Evolutionary conservation across 2,888 invertebrate species (phyloP).

Genomic region (Taenaris catops): DNA sequence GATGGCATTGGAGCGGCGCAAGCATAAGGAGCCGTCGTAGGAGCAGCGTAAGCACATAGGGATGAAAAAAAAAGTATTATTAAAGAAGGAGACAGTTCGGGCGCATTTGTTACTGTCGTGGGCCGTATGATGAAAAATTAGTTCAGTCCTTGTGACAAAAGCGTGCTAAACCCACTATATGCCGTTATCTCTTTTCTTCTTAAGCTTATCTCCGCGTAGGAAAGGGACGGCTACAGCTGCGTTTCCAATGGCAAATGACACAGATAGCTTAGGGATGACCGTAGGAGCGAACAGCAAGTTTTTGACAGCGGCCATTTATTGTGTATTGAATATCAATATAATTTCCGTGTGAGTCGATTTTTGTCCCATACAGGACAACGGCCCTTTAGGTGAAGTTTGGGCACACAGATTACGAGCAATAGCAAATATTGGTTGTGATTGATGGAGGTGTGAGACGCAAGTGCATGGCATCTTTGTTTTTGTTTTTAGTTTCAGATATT

Average conservation of each 20-base stretch:
- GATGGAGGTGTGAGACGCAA: constrained; percentile 51
- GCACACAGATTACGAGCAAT: constrained; percentile 72
- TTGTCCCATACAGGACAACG: constrained; percentile 64
- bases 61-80: constrained; percentile 79
- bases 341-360: constrained; percentile 78
- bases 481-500: constrained; percentile 45
- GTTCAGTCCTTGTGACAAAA: constrained; percentile 77
- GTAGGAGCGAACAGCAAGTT: constrained; percentile 80
- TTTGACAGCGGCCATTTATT: constrained; percentile 79
- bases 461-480: constrained; percentile 41
- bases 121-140: constrained; percentile 81
- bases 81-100: constrained; percentile 80
- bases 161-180: constrained; percentile 71
- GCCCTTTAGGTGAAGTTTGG: constrained; percentile 65
- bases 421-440: constrained; percentile 73
- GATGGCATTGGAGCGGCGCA: too few species aligned
- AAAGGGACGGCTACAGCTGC: constrained; percentile 49
- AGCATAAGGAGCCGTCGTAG: too few species aligned
- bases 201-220: constrained; percentile 33
- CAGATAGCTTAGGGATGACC: constrained; percentile 80
- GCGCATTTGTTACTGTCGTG: constrained; percentile 79
- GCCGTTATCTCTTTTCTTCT: constrained; percentile 55
- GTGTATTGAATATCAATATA: constrained; percentile 81
- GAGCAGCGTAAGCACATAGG: too few species aligned
- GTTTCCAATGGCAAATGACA: constrained; percentile 78